Evolutionary conservation across 2,888 invertebrate species (phyloP), one percentile per base, ranked within the genome.

Genomic region (Hyppa rectilinea): DNA sequence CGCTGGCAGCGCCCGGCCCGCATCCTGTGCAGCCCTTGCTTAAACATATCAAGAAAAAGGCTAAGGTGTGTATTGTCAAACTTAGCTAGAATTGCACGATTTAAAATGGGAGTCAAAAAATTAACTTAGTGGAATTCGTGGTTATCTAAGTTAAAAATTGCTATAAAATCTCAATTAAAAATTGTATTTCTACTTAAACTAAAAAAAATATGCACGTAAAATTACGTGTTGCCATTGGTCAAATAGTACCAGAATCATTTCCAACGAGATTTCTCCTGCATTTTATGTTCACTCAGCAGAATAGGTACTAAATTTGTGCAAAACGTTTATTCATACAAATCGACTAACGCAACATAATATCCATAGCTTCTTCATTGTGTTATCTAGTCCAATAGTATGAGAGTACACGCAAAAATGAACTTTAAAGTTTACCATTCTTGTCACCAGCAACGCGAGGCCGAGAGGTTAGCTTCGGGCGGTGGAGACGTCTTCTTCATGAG

Each of bases 401-500:
- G 6, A 45, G 0, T 20, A 2, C 38, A 29, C 14, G 4, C 23
- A 6, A 50, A 50, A 59, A 36, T 14, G 0, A 31, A 10, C 23
- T 7, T 23, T 53, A 53, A 45, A 45, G 52, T 17, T n/a, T 64
- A 29, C 6, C 2, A 36, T 55, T 62, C 34, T 66, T 62, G 50
- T 62, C 61, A 65, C 43, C 87, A 98, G 97, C 97, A 98, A 97
- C 96, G 99, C 58, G 99, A 99, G 92, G 97, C 98, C 60, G 99
- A 99, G 91, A 96, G 99, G 75, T 97, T 98, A 86, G 99, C 99
- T 0, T 99, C 99, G 0, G 99, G 99, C 23, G 99, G 99, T 72
- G 99, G 99, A 2, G 99, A 99, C 90, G 99, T 99, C 6, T 99
- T 99, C 96, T 99, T 99, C 93, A 99, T 99, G 99, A 96, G 99